These are phyloP conservation scores for Paratrypauchen microcephalus DNA, from an alignment of 2,797 vertebrate species.

Conservation along the genomic window DNA sequence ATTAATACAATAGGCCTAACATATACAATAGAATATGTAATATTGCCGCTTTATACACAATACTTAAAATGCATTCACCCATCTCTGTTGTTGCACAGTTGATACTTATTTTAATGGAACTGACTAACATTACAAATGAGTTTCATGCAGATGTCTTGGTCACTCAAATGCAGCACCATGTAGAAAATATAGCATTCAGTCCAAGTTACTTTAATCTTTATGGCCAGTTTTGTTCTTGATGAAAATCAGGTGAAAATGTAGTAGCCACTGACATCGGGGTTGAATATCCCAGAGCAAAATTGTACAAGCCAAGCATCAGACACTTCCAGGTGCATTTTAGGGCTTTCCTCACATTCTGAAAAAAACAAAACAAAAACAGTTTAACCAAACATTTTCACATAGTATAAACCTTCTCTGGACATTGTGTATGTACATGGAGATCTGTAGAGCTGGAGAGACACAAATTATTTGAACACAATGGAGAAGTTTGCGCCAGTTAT, in stretches of 20 bases:
- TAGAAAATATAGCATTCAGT: neutral
- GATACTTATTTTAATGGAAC: neutral
- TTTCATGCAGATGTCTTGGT: neutral
- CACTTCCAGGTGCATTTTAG: constrained; percentile 88
- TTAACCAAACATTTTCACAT: neutral
- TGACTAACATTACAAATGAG: neutral
- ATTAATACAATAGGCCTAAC: neutral
- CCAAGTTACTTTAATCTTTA: constrained; percentile 34
- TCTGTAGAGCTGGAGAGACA: neutral
- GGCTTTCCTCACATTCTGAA: constrained; percentile 87
- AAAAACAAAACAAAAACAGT: constrained; percentile 12
- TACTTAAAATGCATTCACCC: neutral
- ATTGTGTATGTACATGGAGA: neutral
- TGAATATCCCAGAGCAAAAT: constrained; percentile 82
- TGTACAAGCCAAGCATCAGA: constrained; percentile 86
- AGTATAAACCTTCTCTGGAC: neutral
- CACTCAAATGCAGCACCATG: neutral
- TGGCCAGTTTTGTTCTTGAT: constrained; percentile 43
- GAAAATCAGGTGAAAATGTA: constrained; percentile 76
- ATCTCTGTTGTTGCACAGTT: neutral
- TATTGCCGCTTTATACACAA: neutral
- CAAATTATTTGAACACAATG: constrained; percentile 14
- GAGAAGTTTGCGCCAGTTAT: neutral
- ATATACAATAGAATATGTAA: neutral
- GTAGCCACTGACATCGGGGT: constrained; percentile 78